phyloP scores from a whole-genome alignment of 1,140 invertebrate species.

The Penaeus indicus region DNA sequence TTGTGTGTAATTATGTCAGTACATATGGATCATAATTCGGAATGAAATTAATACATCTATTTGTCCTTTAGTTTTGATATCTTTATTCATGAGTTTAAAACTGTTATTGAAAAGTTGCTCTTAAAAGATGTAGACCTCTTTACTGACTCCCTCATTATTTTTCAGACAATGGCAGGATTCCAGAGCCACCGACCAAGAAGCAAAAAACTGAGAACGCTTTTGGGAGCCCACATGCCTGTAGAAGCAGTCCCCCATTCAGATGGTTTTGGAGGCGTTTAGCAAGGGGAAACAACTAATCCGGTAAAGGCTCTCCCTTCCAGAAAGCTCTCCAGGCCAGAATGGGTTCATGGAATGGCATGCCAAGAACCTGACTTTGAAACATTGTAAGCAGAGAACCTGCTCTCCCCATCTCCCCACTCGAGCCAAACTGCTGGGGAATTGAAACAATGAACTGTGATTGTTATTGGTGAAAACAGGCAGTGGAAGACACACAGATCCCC shows the following conservation, averaged over 20 bases:
- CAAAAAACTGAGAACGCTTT: conserved; percentile 9
- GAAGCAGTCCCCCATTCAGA: neutral
- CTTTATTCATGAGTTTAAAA: neutral
- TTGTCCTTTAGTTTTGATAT: too few relatives aligned
- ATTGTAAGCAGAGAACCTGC: conserved; percentile 59
- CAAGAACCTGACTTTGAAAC: conserved; percentile 45
- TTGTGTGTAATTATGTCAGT: neutral
- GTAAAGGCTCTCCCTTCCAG: neutral
- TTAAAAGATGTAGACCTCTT: neutral
- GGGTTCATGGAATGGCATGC: neutral
- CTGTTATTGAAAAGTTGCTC: neutral
- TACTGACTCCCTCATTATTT: neutral
- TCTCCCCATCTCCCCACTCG: conserved; percentile 61
- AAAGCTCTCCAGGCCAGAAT: neutral
- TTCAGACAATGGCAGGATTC: conserved; percentile 50
- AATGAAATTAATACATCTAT: too few relatives aligned
- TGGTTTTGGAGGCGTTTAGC: neutral
- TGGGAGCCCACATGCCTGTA: conserved; percentile 7
- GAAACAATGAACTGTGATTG: conserved; percentile 75
- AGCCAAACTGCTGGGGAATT: conserved; percentile 53
- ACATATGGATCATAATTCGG: neutral
- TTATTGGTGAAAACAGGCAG: conserved; percentile 92
- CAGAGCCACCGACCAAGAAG: conserved; percentile 46
- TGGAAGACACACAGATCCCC: conserved; percentile 96
- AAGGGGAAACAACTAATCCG: neutral